Evolutionary conservation across 2,888 invertebrate genomes (phyloP).

Genomic region (Euspilapteryx auroguttella): DNA sequence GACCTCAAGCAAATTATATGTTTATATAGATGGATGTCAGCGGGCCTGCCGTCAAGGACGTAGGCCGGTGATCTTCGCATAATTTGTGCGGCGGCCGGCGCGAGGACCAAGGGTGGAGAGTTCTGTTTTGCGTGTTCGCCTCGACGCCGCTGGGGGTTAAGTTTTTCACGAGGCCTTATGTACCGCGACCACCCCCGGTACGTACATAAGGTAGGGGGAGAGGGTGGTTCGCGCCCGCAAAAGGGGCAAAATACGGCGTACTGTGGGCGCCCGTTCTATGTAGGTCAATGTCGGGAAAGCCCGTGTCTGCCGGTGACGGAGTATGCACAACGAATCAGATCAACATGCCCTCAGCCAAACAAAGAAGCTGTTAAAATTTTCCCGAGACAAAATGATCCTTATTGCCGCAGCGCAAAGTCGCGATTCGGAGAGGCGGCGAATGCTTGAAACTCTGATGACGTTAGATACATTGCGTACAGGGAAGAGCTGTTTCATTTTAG

Average conservation of each 20-base stretch:
- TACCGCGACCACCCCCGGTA: slow-evolving; percentile 57
- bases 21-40: no score
- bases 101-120: slow-evolving; percentile 47
- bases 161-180: slow-evolving; percentile 61
- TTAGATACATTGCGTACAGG: slow-evolving; percentile 1
- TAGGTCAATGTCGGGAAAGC: slow-evolving; percentile 65
- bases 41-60: no score
- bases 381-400: slow-evolving; percentile 17
- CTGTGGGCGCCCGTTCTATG: slow-evolving; percentile 60
- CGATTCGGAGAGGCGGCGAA: not conserved
- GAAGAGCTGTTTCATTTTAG: no score
- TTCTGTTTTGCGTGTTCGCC: slow-evolving; percentile 57
- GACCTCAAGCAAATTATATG: no score
- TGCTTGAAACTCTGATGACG: slow-evolving; percentile 1
- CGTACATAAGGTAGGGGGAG: slow-evolving; percentile 58
- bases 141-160: slow-evolving; percentile 45
- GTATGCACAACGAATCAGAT: slow-evolving; percentile 60
- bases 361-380: slow-evolving; percentile 28
- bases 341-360: slow-evolving; percentile 52
- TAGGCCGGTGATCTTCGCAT: no score
- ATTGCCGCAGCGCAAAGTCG: slow-evolving; percentile 22
- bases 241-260: slow-evolving; percentile 63
- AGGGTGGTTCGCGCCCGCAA: slow-evolving; percentile 60
- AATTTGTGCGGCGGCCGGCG: slow-evolving; percentile 23
- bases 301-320: slow-evolving; percentile 61